Evolutionary conservation across 2,797 vertebrate genomes (phyloP).

Genomic region (Cynopterus sphinx): DNA sequence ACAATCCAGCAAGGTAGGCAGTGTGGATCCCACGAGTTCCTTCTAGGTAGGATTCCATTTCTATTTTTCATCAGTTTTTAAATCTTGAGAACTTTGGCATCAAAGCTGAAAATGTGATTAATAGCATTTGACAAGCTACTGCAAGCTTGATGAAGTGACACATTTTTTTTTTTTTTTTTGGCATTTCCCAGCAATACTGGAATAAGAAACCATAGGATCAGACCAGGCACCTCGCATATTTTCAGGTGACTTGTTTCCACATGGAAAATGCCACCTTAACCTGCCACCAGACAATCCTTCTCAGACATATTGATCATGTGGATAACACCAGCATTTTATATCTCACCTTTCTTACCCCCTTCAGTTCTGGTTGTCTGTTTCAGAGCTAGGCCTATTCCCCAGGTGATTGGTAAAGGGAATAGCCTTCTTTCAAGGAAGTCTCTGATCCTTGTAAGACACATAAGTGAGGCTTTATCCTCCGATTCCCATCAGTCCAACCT

Average conservation of each 20-base stretch:
- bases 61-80: not conserved
- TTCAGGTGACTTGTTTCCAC: not conserved
- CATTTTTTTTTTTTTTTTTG: not conserved
- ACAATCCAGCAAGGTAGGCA: constrained; percentile 79
- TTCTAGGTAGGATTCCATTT: not conserved
- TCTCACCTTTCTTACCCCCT: not conserved
- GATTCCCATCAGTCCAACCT: not conserved
- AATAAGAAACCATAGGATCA: not conserved
- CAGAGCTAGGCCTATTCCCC: not conserved
- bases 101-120: not conserved
- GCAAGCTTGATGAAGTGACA: not conserved
- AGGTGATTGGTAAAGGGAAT: not conserved
- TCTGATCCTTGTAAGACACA: not conserved
- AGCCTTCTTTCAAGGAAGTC: not conserved
- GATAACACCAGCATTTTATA: not conserved
- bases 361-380: not conserved
- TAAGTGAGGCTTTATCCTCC: not conserved
- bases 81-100: not conserved
- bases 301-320: not conserved
- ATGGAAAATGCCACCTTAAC: not conserved
- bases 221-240: not conserved
- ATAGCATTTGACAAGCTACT: not conserved
- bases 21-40: fast-evolving
- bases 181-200: not conserved
- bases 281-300: not conserved